Percentiles rank a stretch among this genome's conserved stretches.
Evolutionary conservation across 2,797 vertebrate genomes (phyloP).

Genomic region (Thalassophryne amazonica): DNA sequence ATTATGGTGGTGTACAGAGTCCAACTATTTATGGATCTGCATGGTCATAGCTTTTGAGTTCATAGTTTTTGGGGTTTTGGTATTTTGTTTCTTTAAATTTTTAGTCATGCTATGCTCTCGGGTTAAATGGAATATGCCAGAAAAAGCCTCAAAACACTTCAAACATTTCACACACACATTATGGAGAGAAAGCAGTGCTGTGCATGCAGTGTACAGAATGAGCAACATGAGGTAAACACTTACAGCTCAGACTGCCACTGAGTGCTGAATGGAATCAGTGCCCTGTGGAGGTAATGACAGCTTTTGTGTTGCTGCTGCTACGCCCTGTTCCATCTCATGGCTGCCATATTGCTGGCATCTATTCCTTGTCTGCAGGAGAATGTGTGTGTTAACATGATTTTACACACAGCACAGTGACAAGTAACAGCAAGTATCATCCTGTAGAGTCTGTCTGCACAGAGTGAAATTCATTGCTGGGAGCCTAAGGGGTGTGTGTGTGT

Average conservation of each 20-base stretch:
- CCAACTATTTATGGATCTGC: too few species aligned
- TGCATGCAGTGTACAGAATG: not conserved
- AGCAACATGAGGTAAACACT: conserved; percentile 23
- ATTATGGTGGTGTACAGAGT: too few species aligned
- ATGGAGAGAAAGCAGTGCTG: not conserved
- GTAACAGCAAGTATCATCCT: not conserved
- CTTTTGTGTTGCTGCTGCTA: not conserved
- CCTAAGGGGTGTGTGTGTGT: not conserved
- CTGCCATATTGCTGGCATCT: conserved; percentile 11
- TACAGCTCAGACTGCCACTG: conserved; percentile 13
- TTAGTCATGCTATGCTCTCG: too few species aligned
- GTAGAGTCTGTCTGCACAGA: not conserved
- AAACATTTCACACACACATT: not conserved
- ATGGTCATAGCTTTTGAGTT: too few species aligned
- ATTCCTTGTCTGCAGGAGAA: not conserved
- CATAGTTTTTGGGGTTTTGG: too few species aligned
- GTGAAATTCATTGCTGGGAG: too few species aligned
- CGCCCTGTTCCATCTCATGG: not conserved
- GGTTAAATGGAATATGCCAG: not conserved
- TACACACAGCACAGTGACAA: conserved; percentile 24
- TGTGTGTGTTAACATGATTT: conserved; percentile 19
- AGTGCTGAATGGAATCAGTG: conserved; percentile 3
- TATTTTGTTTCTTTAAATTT: too few species aligned
- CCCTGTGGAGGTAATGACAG: conserved; percentile 1
- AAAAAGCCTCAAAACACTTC: not conserved